Percentiles rank a stretch among this genome's conserved stretches.
phyloP scores from a whole-genome alignment of 2,888 invertebrate genomes.

The Caprella mutica region DNA sequence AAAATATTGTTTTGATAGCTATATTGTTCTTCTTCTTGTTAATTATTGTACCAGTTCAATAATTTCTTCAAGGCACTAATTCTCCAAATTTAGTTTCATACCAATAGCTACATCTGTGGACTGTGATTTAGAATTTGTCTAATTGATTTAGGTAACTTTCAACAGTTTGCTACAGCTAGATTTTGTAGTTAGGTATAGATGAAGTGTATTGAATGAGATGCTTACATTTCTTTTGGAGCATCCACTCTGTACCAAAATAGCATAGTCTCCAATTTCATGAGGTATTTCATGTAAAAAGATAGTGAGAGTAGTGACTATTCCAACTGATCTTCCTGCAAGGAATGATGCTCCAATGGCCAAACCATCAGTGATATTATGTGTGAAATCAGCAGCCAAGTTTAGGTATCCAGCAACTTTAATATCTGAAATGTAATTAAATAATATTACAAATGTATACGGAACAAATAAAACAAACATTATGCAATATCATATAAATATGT shows the following conservation, averaged over 20 bases:
- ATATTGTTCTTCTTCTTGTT: background rate
- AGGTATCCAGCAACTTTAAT: constrained; percentile 83
- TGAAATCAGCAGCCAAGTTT: constrained; percentile 94
- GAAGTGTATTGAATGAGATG: background rate
- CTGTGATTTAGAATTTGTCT: too few relatives aligned
- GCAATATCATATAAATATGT: background rate
- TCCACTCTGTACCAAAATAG: constrained; percentile 94
- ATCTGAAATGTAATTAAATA: too few relatives aligned
- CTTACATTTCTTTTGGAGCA: constrained; percentile 70
- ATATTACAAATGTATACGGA: too few relatives aligned
- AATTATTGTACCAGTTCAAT: background rate
- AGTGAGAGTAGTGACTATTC: constrained; percentile 78
- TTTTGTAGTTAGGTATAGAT: too few relatives aligned
- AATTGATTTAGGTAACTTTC: too few relatives aligned
- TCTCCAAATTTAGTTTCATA: too few relatives aligned
- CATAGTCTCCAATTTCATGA: constrained; percentile 99
- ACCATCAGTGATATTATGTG: constrained; percentile 99
- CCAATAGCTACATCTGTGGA: too few relatives aligned
- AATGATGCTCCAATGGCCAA: constrained; percentile 97
- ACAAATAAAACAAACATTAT: background rate
- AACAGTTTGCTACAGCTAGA: too few relatives aligned
- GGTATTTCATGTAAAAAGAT: constrained; percentile 96
- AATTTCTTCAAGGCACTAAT: background rate
- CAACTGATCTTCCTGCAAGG: constrained; percentile 60
- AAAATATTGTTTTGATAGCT: background rate